These are phyloP conservation scores for Scomber scombrus DNA, from an alignment of 2,113 vertebrate species.

Conservation along the genomic window DNA sequence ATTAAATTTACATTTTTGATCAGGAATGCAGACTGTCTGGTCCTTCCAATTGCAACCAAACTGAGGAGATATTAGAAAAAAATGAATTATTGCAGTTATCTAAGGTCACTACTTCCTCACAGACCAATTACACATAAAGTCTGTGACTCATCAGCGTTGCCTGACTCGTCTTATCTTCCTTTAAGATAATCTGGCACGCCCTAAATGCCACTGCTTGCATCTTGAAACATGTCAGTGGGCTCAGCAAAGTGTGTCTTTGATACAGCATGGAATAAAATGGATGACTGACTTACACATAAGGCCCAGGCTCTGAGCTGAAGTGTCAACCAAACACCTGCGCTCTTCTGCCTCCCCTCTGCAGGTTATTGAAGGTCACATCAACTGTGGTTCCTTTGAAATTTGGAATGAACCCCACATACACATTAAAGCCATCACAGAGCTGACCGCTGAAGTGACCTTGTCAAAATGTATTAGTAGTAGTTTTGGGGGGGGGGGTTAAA, in stretches of 20 bases:
- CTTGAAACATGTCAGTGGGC: slow-evolving; percentile 40
- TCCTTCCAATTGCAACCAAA: neutral
- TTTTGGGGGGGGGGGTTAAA: too few relatives aligned
- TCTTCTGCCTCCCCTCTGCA: slow-evolving; percentile 18
- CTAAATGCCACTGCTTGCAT: slow-evolving; percentile 59
- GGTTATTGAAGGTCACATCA: slow-evolving; percentile 29
- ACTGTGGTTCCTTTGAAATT: slow-evolving; percentile 17
- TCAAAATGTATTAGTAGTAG: neutral
- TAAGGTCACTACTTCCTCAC: slow-evolving; percentile 42
- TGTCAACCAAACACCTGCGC: slow-evolving; percentile 38
- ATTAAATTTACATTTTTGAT: slow-evolving; percentile 30
- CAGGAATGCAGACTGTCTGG: slow-evolving; percentile 6
- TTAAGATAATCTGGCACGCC: slow-evolving; percentile 54
- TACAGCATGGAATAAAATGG: slow-evolving; percentile 42
- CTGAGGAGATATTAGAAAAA: slow-evolving; percentile 27
- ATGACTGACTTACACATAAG: slow-evolving; percentile 39
- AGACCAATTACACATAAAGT: slow-evolving; percentile 38
- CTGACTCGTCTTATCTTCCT: slow-evolving; percentile 52
- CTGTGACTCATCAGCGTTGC: slow-evolving; percentile 48
- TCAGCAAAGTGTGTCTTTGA: slow-evolving; percentile 45
- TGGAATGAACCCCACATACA: slow-evolving; percentile 8
- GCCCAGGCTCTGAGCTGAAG: slow-evolving; percentile 23
- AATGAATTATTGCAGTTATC: slow-evolving; percentile 44
- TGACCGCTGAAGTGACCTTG: slow-evolving; percentile 6
- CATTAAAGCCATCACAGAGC: neutral